A percentile compares a stretch with the other conserved stretches of the same genome.
Conservation (phyloP, 2,113 vertebrate genomes). For the Myotis yumanensis region DNA sequence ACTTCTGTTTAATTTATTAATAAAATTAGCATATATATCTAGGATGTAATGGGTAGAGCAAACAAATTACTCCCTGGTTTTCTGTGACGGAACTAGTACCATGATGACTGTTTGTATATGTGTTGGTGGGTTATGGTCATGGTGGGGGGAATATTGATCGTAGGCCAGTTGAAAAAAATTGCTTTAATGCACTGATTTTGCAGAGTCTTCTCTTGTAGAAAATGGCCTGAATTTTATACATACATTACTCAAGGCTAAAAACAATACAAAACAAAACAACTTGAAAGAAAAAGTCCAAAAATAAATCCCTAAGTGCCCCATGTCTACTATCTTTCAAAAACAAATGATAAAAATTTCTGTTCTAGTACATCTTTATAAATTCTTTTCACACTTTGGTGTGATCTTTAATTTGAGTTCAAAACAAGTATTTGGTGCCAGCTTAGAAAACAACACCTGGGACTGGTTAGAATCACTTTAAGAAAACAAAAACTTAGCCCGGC, state of each 20-base stretch:
- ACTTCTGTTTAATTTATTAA: not conserved
- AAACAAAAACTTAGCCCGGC: not conserved
- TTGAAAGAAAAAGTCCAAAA: not conserved
- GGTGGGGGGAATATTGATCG: not conserved
- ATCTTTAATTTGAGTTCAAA: slow-evolving; percentile 51
- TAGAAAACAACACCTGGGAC: not conserved
- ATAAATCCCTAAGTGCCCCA: not conserved
- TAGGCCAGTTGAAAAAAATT: not conserved
- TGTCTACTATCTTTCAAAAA: not conserved
- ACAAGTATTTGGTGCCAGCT: not conserved
- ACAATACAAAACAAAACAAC: slow-evolving; percentile 1
- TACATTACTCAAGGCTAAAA: slow-evolving; percentile 46
- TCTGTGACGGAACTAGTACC: not conserved
- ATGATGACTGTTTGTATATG: not conserved
- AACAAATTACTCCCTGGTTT: not conserved
- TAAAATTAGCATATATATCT: not conserved
- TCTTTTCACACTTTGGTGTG: not conserved
- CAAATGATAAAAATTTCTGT: not conserved
- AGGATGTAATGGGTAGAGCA: not conserved
- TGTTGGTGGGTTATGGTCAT: not conserved
- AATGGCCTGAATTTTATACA: slow-evolving; percentile 33
- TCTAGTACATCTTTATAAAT: not conserved
- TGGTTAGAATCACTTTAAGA: slow-evolving; percentile 46
- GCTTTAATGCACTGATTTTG: not conserved
- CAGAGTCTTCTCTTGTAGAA: not conserved